These are phyloP conservation scores for Gymnobelideus leadbeateri DNA, from an alignment of 2,113 vertebrate species.

Conservation along the genomic window DNA sequence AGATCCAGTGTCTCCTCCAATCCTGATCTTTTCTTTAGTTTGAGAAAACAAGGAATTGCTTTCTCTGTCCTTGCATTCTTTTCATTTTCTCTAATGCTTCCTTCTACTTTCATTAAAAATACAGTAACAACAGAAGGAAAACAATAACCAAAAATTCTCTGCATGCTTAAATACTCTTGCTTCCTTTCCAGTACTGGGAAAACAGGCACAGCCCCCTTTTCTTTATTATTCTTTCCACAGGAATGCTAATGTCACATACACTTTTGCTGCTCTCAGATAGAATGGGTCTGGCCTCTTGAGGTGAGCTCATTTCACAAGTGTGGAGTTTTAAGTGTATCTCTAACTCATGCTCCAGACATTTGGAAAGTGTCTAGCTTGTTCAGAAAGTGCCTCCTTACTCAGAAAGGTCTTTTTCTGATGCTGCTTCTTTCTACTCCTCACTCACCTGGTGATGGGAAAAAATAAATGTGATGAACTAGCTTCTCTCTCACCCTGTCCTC, in stretches of 20 bases:
- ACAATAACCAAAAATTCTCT: background rate
- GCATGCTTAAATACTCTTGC: background rate
- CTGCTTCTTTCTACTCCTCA: background rate
- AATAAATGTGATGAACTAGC: background rate
- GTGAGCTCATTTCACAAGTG: background rate
- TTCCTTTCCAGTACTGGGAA: background rate
- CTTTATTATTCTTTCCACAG: background rate
- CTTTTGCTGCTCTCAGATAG: constrained; percentile 19
- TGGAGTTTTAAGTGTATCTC: constrained; percentile 18
- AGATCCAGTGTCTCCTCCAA: background rate
- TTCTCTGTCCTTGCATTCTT: background rate
- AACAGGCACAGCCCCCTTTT: background rate
- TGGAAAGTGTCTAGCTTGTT: background rate
- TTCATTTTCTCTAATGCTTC: background rate
- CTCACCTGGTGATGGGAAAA: constrained; percentile 17
- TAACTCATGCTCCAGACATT: background rate
- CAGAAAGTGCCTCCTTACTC: constrained; percentile 32
- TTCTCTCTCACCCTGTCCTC: constrained; percentile 44
- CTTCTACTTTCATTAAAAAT: background rate
- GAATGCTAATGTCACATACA: background rate
- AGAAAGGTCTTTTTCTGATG: constrained; percentile 6
- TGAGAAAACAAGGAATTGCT: background rate
- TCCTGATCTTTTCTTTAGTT: background rate
- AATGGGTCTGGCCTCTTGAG: background rate
- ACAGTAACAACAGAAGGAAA: background rate